These are phyloP conservation scores for Luperina testacea DNA, from an alignment of 2,888 invertebrate species.

Conservation along the genomic window DNA sequence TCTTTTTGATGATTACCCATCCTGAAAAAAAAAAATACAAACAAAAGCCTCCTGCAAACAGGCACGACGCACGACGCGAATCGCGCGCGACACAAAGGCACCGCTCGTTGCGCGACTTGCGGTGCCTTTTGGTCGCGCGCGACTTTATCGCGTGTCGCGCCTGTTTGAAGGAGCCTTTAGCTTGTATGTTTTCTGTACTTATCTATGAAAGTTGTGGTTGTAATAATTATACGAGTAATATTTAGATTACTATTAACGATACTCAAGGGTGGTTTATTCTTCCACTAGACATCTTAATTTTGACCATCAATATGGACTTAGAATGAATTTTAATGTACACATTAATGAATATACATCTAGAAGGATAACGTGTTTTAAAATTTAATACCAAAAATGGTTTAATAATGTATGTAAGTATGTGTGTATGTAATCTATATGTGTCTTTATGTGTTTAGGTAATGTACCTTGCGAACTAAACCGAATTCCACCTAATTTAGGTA, in stretches of 20 bases:
- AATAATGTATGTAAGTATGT: too few species aligned
- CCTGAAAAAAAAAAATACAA: too few species aligned
- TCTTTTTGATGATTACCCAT: too few species aligned
- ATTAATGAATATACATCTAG: constrained; percentile 8
- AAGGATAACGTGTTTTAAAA: constrained; percentile 24
- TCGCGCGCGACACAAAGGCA: too few species aligned
- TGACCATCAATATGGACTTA: neutral
- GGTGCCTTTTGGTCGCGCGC: too few species aligned
- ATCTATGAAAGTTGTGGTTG: neutral
- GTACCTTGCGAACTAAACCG: constrained; percentile 20
- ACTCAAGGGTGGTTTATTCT: neutral
- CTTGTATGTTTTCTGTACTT: neutral
- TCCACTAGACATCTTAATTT: neutral
- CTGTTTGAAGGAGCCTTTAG: too few species aligned
- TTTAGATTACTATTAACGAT: neutral
- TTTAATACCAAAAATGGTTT: constrained; percentile 24
- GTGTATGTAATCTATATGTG: too few species aligned
- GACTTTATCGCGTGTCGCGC: too few species aligned
- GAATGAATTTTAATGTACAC: too few species aligned
- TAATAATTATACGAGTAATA: neutral
- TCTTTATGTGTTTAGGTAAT: neutral
- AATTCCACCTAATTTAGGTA: constrained; percentile 50
- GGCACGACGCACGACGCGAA: too few species aligned
- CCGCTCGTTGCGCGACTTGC: too few species aligned
- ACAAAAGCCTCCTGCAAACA: too few species aligned